These are phyloP conservation scores for Ailurus styani DNA, from an alignment of 2,113 vertebrate species.

Conservation along the genomic window DNA sequence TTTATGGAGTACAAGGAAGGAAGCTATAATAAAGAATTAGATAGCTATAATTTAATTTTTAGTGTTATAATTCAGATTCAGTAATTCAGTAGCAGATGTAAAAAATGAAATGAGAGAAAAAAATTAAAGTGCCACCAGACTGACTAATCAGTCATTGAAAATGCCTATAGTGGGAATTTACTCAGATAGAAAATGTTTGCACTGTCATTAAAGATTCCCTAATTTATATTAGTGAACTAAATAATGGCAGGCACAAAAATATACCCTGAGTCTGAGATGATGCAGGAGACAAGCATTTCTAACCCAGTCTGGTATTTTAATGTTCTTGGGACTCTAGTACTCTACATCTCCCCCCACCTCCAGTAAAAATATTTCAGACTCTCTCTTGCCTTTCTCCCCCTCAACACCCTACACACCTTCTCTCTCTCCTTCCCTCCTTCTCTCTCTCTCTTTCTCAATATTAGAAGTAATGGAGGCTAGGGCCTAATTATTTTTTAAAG, in stretches of 20 bases:
- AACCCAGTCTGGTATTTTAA: neutral
- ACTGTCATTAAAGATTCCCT: conserved; percentile 8
- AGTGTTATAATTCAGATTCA: conserved; percentile 50
- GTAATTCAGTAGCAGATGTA: conserved; percentile 54
- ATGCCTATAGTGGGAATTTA: conserved; percentile 55
- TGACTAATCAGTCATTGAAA: conserved; percentile 59
- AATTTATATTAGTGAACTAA: conserved; percentile 63
- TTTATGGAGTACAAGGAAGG: conserved; percentile 51
- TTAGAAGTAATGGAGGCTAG: neutral
- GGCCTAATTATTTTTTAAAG: neutral
- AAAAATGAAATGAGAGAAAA: conserved; percentile 59
- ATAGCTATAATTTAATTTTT: conserved; percentile 61
- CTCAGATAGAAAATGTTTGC: conserved; percentile 56
- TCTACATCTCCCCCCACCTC: neutral
- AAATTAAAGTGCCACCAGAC: conserved; percentile 46
- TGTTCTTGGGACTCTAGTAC: neutral
- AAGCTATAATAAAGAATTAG: conserved; percentile 46
- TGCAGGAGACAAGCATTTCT: neutral
- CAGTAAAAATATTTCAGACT: neutral
- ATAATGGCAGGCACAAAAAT: conserved; percentile 35
- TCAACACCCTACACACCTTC: neutral
- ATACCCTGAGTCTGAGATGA: neutral
- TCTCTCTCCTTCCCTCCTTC: neutral
- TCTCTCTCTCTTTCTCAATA: neutral
- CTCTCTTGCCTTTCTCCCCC: too few relatives aligned